phyloP scores from a whole-genome alignment of 2,113 vertebrate genomes.

The Athene cunicularia region DNA sequence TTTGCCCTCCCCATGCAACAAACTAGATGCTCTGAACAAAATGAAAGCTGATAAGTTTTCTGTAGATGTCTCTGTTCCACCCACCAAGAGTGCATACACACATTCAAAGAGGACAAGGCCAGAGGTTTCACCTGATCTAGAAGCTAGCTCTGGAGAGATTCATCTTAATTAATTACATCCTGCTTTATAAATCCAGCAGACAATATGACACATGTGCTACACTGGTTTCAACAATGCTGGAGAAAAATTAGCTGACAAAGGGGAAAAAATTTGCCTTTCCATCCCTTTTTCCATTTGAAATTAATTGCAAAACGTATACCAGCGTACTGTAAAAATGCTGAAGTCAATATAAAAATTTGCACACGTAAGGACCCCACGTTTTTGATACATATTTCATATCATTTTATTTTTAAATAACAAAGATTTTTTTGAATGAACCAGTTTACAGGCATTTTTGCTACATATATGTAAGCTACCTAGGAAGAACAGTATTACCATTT shows the following conservation, averaged over 20 bases:
- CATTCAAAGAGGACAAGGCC: background rate
- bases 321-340: conserved; percentile 5
- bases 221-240: background rate
- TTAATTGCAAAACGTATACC: background rate
- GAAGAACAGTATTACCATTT: background rate
- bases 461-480: background rate
- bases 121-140: background rate
- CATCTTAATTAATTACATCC: background rate
- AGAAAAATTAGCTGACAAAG: conserved; percentile 29
- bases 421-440: background rate
- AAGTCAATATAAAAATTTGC: conserved; percentile 28
- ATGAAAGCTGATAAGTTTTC: background rate
- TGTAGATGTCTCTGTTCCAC: background rate
- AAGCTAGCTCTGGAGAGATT: background rate
- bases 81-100: background rate
- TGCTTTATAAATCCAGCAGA: background rate
- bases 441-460: background rate
- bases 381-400: background rate
- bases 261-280: background rate
- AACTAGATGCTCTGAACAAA: background rate
- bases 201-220: background rate
- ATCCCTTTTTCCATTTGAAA: conserved; percentile 4
- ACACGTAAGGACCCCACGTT: background rate
- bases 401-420: background rate
- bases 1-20: background rate